Conservation (phyloP, 2,797 vertebrate species). For the Pangasius mekongensis region DNA sequence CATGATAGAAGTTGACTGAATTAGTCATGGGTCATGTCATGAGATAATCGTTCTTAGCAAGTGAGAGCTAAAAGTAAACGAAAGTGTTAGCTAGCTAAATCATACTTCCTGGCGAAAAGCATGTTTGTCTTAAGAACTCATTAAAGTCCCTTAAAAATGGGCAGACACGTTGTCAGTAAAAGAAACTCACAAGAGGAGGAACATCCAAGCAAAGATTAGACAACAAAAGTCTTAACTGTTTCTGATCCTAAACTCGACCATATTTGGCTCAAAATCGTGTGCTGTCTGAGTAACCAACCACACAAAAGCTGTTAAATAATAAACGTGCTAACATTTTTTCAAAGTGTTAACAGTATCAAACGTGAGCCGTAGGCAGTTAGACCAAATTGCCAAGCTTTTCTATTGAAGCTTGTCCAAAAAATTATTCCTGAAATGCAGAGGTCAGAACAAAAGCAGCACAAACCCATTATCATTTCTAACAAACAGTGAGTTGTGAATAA, state of each 20-base stretch:
- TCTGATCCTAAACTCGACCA: neutral
- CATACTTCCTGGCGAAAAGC: neutral
- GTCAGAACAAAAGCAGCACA: neutral
- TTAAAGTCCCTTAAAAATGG: neutral
- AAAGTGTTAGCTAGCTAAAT: neutral
- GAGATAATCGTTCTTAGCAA: neutral
- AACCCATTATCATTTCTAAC: constrained; percentile 13
- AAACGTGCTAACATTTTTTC: neutral
- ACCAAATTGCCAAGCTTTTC: neutral
- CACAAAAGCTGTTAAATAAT: neutral
- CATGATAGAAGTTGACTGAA: neutral
- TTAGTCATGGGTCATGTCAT: neutral
- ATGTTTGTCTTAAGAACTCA: neutral
- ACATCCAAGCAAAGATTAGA: neutral
- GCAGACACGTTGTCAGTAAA: neutral
- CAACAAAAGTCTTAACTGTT: neutral
- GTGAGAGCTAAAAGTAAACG: neutral
- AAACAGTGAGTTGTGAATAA: neutral
- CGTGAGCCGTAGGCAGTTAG: neutral
- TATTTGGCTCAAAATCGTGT: neutral
- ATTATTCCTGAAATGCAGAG: neutral
- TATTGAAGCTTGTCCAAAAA: constrained; percentile 4
- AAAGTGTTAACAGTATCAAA: neutral
- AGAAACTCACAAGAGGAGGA: neutral
- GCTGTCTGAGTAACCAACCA: no score